Conservation (phyloP, 2,888 invertebrate species). For the Arctia plantaginis region DNA sequence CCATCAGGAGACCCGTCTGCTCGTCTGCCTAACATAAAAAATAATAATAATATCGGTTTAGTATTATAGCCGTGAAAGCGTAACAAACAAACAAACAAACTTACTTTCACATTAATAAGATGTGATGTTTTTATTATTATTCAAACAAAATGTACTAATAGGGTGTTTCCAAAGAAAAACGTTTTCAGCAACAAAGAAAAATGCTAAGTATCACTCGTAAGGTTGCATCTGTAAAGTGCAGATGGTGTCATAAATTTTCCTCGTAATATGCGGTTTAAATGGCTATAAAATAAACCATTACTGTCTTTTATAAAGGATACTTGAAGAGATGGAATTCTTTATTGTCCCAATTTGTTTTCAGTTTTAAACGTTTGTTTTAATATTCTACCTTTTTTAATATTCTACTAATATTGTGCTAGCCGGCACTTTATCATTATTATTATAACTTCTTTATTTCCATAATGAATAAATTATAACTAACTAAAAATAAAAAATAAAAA, state of each 20-base stretch:
- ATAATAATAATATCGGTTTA: no score
- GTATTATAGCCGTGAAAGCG: no score
- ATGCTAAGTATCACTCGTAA: not conserved
- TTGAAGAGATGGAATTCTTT: not conserved
- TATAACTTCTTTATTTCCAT: no score
- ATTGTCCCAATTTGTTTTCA: not conserved
- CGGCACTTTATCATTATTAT: not conserved
- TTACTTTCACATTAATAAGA: no score
- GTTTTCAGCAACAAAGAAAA: conserved; percentile 6
- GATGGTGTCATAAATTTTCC: conserved; percentile 8
- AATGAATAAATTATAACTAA: no score
- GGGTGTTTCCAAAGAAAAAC: not conserved
- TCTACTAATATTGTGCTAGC: not conserved
- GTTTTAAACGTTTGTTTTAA: not conserved
- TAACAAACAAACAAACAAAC: no score
- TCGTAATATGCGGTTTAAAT: conserved; percentile 3
- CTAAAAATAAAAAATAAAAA: no score
- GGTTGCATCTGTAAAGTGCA: conserved; percentile 3
- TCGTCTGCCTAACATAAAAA: no score
- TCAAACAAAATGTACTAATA: not conserved
- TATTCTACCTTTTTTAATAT: no score
- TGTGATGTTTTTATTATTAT: not conserved
- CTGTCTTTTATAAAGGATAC: not conserved
- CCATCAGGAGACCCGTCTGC: no score
- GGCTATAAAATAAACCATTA: conserved; percentile 2